phyloP scores from a whole-genome alignment of 2,113 vertebrate genomes.

The Etia nguti region DNA sequence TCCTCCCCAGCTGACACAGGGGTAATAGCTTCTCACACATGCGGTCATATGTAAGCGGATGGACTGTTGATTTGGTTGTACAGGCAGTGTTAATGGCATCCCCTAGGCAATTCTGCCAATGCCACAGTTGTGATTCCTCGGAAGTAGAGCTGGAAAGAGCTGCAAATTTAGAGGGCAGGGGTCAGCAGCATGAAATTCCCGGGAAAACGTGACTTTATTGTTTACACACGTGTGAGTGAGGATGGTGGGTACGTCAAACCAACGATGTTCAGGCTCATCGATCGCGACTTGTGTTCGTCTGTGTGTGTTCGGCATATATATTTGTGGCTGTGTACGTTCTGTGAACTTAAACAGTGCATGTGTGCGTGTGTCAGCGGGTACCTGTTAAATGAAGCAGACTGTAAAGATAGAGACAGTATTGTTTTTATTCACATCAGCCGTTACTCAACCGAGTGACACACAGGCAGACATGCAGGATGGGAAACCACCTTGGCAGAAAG shows the following conservation, averaged over 20 bases:
- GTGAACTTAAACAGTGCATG: background rate
- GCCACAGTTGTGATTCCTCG: background rate
- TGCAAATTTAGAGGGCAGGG: constrained; percentile 34
- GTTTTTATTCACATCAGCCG: constrained; percentile 44
- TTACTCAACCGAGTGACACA: constrained; percentile 35
- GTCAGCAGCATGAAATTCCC: constrained; percentile 22
- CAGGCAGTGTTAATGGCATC: constrained; percentile 20
- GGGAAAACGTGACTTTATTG: constrained; percentile 53
- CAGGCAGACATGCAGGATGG: constrained; percentile 12
- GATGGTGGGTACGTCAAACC: background rate
- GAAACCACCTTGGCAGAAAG: constrained; percentile 37
- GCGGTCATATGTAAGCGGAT: background rate
- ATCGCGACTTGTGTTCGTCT: background rate
- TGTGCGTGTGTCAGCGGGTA: constrained; percentile 38
- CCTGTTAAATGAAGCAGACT: constrained; percentile 31
- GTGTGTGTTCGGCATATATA: background rate
- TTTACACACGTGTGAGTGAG: constrained; percentile 49
- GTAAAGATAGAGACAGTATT: constrained; percentile 17
- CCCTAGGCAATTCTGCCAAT: background rate
- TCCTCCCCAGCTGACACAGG: background rate
- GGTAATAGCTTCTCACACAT: constrained; percentile 23
- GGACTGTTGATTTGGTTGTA: constrained; percentile 14
- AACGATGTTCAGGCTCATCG: background rate
- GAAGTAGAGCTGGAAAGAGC: constrained; percentile 40
- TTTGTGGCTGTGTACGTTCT: background rate